Base-by-base conservation (phyloP, 1,140 invertebrate genomes). In the Philotrypesis tridentata region DNA sequence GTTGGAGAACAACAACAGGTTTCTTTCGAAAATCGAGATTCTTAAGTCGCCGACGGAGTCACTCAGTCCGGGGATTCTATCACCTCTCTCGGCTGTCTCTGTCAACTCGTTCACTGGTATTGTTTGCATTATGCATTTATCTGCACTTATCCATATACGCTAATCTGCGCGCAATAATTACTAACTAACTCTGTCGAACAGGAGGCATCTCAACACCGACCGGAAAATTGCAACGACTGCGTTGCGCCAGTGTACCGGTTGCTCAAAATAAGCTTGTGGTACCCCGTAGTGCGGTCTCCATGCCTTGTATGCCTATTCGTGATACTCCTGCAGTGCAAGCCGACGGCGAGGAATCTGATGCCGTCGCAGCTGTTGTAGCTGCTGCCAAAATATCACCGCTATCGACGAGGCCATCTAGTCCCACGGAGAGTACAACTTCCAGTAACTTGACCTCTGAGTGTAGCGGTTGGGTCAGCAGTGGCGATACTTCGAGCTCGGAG, bases 381-480 rank as follows among this genome's bases (percentile, higher is more conserved):
- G 37, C 75, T 1, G 40, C 65, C 5, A 73, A 60, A 7, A 48
- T 40, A 1, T 29, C 77, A 14, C 89, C 91, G n/a, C 85, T 88
- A n/a, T 89, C 89, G 12, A 88, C 89, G 12, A 87, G 89, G 17
- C 89, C 90, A 7, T 90, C 89, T 75, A 91, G 90, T 73, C 90
- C 89, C 0, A 88, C 89, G 17, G 91, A 87, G 6, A 91, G 89
- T 80, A 94, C 93, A 83, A 94, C 94, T 23, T 95, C 95, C 0
- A 95, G 95, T 4, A 95, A 95, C 77, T 90, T 95, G 31, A 92
- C 92, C 0, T 95, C 95, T 84, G 95, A 96, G 89, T 95, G 95
- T 89, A 96, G 95, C 84, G 95, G 95, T 0, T 96, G 95, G 95
- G 95, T 96, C 2, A 95, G 95, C 70, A 95, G 95, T 25, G 91